These are phyloP conservation scores for Eolophus roseicapilla DNA, from an alignment of 2,113 vertebrate genomes.

Conservation along the genomic window DNA sequence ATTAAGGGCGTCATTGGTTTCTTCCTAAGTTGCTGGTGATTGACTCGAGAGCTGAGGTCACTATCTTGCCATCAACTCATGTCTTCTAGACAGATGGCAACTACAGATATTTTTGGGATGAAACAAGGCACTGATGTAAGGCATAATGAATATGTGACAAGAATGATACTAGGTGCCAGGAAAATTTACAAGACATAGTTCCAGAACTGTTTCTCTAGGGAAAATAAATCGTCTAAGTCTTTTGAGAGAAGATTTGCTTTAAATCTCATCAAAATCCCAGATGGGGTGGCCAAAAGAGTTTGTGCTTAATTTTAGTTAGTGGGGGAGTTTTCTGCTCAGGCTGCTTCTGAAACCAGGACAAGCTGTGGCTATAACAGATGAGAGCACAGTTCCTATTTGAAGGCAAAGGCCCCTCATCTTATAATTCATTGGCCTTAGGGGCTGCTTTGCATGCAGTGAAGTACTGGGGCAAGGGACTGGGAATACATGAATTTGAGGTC, in stretches of 20 bases:
- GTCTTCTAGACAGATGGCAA: slow-evolving; percentile 27
- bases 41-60: slow-evolving; percentile 2
- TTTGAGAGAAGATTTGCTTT: not conserved
- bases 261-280: not conserved
- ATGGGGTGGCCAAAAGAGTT: not conserved
- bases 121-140: slow-evolving; percentile 39
- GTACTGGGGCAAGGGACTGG: not conserved
- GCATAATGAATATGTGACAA: slow-evolving; percentile 14
- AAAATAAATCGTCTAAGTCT: not conserved
- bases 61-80: not conserved
- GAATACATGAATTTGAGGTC: not conserved
- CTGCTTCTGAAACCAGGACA: not conserved
- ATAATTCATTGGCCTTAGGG: not conserved
- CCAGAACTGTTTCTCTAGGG: not conserved
- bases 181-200: not conserved
- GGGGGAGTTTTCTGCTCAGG: not conserved
- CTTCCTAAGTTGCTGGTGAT: not conserved
- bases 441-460: not conserved
- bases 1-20: not conserved
- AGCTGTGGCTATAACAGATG: not conserved
- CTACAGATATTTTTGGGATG: slow-evolving; percentile 6
- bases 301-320: not conserved
- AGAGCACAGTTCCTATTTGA: not conserved
- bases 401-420: not conserved
- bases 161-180: not conserved